Conservation (phyloP, 2,113 vertebrate species). For the Atherinomorus stipes region DNA sequence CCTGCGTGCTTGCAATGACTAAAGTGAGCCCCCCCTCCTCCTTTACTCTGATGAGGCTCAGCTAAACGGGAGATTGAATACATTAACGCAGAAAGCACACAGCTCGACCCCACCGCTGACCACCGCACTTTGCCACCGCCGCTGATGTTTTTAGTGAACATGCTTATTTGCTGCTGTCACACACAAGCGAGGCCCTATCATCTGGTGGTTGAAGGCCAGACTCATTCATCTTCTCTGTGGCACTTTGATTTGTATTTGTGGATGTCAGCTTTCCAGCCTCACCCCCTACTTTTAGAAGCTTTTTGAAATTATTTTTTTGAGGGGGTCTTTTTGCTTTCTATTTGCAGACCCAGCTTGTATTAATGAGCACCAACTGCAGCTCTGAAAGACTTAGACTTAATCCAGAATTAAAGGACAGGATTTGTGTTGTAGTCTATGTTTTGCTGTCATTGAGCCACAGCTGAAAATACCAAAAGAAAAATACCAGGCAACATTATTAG, state of each 20-base stretch:
- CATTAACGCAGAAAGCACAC: constrained; percentile 51
- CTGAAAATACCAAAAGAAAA: no score
- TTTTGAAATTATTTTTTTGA: background rate
- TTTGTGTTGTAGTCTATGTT: background rate
- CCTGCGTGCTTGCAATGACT: background rate
- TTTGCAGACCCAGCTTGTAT: constrained; percentile 46
- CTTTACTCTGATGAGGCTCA: constrained; percentile 17
- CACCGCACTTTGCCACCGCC: constrained; percentile 27
- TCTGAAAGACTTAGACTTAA: background rate
- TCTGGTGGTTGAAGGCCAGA: constrained; percentile 36
- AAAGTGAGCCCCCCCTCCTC: constrained; percentile 34
- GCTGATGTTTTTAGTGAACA: constrained; percentile 31
- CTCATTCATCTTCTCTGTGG: constrained; percentile 46
- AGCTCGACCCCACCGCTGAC: constrained; percentile 30
- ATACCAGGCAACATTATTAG: no score
- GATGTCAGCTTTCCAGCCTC: constrained; percentile 26
- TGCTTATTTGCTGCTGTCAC: constrained; percentile 60
- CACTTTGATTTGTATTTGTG: constrained; percentile 59
- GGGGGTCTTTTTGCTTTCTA: constrained; percentile 30
- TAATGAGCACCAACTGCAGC: constrained; percentile 36
- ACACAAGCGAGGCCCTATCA: constrained; percentile 53
- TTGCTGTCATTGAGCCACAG: background rate
- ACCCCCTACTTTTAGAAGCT: constrained; percentile 15
- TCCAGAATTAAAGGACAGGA: background rate
- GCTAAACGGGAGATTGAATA: constrained; percentile 52